Conservation (phyloP, 2,113 vertebrate species). For the Elgaria multicarinata region DNA sequence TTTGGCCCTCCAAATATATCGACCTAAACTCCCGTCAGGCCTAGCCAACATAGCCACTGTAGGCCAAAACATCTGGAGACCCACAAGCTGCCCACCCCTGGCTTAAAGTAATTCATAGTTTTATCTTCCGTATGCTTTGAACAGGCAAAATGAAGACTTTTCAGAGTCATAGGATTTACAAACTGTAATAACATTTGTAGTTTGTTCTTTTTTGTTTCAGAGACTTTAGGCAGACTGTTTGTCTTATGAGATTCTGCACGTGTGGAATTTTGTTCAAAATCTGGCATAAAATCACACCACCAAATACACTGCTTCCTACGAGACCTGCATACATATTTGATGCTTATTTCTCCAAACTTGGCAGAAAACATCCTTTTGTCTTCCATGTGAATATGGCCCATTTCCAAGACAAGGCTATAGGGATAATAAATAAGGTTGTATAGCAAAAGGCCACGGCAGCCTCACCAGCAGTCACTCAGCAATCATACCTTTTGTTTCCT, state of each 20-base stretch:
- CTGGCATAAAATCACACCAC: neutral
- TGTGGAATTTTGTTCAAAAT: conserved; percentile 29
- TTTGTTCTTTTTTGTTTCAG: conserved; percentile 1
- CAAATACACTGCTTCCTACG: neutral
- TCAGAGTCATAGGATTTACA: conserved; percentile 22
- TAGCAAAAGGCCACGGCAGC: conserved; percentile 6
- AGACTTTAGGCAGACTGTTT: neutral
- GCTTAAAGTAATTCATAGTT: conserved; percentile 4
- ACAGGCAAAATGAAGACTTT: conserved; percentile 18
- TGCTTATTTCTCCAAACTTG: conserved; percentile 41
- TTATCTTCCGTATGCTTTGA: conserved; percentile 22
- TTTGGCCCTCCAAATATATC: too few species aligned
- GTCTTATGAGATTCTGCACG: conserved; percentile 21
- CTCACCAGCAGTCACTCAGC: conserved; percentile 11
- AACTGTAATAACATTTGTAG: neutral
- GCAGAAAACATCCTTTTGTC: conserved; percentile 42
- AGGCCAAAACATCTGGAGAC: too few species aligned
- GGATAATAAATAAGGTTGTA: conserved; percentile 43
- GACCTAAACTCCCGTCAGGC: too few species aligned
- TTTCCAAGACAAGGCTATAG: conserved; percentile 36
- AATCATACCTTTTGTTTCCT: conserved; percentile 1
- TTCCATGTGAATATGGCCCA: conserved; percentile 32
- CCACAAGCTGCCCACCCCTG: too few species aligned
- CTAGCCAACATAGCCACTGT: too few species aligned
- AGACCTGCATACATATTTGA: conserved; percentile 41